These are phyloP conservation scores for Nysson spinosus DNA, from an alignment of 2,888 invertebrate species.

Conservation along the genomic window DNA sequence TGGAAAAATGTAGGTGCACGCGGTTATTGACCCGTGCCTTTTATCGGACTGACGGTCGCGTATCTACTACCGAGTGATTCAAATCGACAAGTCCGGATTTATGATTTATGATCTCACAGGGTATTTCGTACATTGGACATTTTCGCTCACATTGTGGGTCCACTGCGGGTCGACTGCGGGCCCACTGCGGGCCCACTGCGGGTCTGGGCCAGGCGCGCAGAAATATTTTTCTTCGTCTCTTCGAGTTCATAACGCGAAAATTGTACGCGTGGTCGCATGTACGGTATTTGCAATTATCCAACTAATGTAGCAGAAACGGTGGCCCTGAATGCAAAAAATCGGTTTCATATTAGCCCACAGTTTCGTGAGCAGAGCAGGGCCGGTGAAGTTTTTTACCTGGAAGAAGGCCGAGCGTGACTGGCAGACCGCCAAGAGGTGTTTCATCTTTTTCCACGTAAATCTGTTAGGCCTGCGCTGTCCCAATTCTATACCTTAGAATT, in stretches of 20 bases:
- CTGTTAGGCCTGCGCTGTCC: slow-evolving; percentile 32
- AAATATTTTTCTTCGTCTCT: no score
- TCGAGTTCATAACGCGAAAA: slow-evolving; percentile 35
- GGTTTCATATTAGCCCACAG: slow-evolving; percentile 10
- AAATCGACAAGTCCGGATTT: slow-evolving; percentile 66
- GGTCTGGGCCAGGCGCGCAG: no score
- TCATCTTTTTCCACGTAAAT: slow-evolving; percentile 39
- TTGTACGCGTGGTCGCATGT: background rate
- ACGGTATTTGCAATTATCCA: background rate
- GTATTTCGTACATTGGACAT: no score
- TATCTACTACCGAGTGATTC: slow-evolving; percentile 67
- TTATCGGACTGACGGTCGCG: slow-evolving; percentile 54
- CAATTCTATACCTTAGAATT: slow-evolving; percentile 47
- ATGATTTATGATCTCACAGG: no score
- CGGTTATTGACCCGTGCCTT: slow-evolving; percentile 65
- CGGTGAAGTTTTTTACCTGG: slow-evolving; percentile 11
- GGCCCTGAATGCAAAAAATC: slow-evolving; percentile 2
- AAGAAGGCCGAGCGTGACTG: no score
- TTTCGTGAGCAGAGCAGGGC: slow-evolving; percentile 1
- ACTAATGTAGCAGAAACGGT: no score
- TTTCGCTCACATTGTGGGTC: no score
- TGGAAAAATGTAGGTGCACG: slow-evolving; percentile 63
- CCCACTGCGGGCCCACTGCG: no score
- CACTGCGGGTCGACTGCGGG: no score
- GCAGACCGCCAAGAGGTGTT: no score